A percentile compares a stretch with the other conserved stretches of the same genome.
phyloP scores from a whole-genome alignment of 2,888 invertebrate species.

The Eumacrocentrus americanus region DNA sequence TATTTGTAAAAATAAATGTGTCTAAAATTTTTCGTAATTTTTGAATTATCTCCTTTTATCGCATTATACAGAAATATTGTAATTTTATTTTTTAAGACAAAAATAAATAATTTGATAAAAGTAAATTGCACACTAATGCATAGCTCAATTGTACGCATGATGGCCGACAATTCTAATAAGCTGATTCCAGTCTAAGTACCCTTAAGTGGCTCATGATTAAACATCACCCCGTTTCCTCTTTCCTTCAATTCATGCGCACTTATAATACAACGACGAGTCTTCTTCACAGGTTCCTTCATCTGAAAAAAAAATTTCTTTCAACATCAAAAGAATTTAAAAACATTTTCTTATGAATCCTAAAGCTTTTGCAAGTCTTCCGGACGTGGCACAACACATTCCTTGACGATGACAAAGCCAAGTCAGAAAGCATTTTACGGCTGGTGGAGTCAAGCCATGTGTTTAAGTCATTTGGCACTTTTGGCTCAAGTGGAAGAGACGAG shows the following conservation, averaged over 20 bases:
- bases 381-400: too few relatives aligned
- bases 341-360: too few relatives aligned
- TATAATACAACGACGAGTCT: too few relatives aligned
- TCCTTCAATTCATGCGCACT: neutral
- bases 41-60: too few relatives aligned
- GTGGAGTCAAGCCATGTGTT: neutral
- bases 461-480: neutral
- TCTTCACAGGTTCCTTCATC: neutral
- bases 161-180: neutral
- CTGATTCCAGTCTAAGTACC: constrained; percentile 1
- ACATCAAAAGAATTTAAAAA: neutral
- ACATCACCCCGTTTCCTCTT: neutral
- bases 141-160: neutral
- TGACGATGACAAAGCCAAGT: neutral
- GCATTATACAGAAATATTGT: too few relatives aligned
- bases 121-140: too few relatives aligned
- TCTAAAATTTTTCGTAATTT: too few relatives aligned
- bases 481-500: neutral
- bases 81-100: too few relatives aligned
- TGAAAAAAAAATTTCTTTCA: neutral
- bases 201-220: constrained; percentile 14
- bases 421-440: neutral
- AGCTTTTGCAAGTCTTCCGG: neutral
- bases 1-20: too few relatives aligned
- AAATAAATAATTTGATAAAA: too few relatives aligned